Base-by-base conservation (phyloP, 2,888 invertebrate genomes). In the Drosophila hamatofila region DNA sequence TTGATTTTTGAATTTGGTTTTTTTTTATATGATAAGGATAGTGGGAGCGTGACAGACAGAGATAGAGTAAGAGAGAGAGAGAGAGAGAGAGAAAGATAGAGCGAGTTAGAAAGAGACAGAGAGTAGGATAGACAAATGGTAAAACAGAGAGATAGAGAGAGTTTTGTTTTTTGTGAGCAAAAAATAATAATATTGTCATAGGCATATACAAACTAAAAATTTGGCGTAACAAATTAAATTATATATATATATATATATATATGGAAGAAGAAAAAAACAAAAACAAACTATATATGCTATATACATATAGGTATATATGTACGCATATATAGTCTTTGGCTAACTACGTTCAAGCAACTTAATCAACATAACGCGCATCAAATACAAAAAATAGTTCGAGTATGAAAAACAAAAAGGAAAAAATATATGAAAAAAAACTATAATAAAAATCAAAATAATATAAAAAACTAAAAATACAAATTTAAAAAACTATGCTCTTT, bases 311-410 rank as follows among this genome's bases (percentile, higher is more conserved):
- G 59, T 30, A 23, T 1, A 8, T 57, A 18, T 72, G 37, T 55
- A n/a, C 56, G 46, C 37, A 33, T 58, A 61, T 57, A 49, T 39
- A 46, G 59, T 30, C 63, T 63, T 67, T 27, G 54, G 54, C 76
- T 88, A 82, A 82, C 88, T 83, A 88, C 89, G 67, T 58, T 81
- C 90, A 84, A 84, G 89, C 88, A 84, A 84, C 72, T 88, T 74
- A 84, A 88, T 62, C 73, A 56, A 42, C 41, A 42, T 3, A 42
- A 42, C 41, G 39, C 39, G 52, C 63, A 60, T 64, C 62, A 65
- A 79, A 64, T 74, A 75, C 61, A 80, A 80, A 77, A 76, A 30
- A 30, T 60, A 74, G 56, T 44, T 78, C 59, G 52, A 78, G 63
- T 66, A 27, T n/a, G 27, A 49, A 18, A 49, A 30, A 49, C 49